Base-by-base conservation (phyloP, 2,797 vertebrate genomes). In the Rhabdophis nuchalis region DNA sequence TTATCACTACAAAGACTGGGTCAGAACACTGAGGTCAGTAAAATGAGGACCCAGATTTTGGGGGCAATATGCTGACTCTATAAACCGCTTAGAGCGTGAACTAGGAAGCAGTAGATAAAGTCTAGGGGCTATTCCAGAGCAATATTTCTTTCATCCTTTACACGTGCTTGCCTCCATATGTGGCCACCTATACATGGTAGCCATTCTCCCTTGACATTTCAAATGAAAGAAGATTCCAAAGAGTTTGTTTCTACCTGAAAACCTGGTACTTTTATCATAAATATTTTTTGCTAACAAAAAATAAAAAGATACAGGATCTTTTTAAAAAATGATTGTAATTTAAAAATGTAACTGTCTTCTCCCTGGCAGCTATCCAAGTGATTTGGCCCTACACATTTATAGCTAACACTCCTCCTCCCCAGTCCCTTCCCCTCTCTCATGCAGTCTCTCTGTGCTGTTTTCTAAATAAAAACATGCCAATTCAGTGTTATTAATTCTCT, bases 401-500 rank as follows among this genome's bases (percentile, higher is more conserved):
- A 77, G 32, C 89, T 77, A 27, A 77, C 12, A 1, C 29, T n/a
- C 27, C 2, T 50, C 41, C 18, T 10, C 29, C 41, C 2, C n/a
- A 36, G 16, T 8, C 16, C n/a, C 14, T 16, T 32, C 7, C 18
- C 9, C 50, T 72, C 41, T 68, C n/a, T 36, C 9, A 25, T 25
- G 20, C 1, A 1, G 9, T 1, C 72, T 82, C 20, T 82, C 9
- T 77, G 12, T 90, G 64, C 16, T 90, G 32, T 32, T 56, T 89
- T 56, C 89, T 90, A 77, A 90, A 77, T 77, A 56, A 77, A 90
- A 90, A 90, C 7, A 53, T 4, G 0, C 4, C 29, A 20, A 77
- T 11, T 91, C 57, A 72, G 72, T 64, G 72, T 94, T 88, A 60
- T 36, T 93, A 20, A 68, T 77, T 82, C 53, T 82, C 20, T 90